A percentile compares a stretch with the other conserved stretches of the same genome.
phyloP scores from a whole-genome alignment of 2,113 vertebrate species.

The Pipra filicauda region DNA sequence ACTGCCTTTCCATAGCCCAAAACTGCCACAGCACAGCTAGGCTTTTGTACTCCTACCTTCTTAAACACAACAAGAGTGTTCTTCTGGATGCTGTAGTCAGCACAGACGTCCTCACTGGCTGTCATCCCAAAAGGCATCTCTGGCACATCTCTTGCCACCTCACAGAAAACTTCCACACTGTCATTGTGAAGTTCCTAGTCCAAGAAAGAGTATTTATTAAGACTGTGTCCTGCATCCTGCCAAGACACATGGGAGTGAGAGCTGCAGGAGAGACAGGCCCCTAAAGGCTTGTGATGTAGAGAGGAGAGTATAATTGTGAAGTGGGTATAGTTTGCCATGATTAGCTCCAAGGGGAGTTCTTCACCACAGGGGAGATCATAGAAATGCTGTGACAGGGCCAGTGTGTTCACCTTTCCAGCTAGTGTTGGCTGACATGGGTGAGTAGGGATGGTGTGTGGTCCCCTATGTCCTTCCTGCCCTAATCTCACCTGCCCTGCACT shows the following conservation, averaged over 20 bases:
- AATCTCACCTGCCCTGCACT: not conserved
- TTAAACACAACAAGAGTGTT: slow-evolving; percentile 82
- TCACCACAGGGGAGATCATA: not conserved
- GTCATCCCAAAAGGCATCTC: slow-evolving; percentile 83
- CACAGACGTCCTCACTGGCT: slow-evolving; percentile 56
- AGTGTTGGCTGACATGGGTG: not conserved
- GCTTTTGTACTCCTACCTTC: slow-evolving; percentile 73
- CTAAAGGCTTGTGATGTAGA: not conserved
- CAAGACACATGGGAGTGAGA: not conserved
- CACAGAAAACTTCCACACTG: slow-evolving; percentile 75
- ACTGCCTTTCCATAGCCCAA: not conserved
- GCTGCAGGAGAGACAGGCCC: not conserved
- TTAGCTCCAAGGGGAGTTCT: not conserved
- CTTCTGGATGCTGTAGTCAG: slow-evolving; percentile 68
- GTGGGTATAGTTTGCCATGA: not conserved
- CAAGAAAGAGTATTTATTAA: not conserved
- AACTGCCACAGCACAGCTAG: not conserved
- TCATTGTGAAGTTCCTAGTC: slow-evolving; percentile 78
- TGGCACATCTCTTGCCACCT: slow-evolving; percentile 79
- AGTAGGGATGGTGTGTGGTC: not conserved
- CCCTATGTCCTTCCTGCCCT: not conserved
- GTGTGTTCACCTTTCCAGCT: not conserved
- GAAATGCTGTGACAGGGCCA: not conserved
- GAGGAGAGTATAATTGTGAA: not conserved
- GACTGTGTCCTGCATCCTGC: not conserved